Percentiles rank a stretch among this genome's conserved stretches.
phyloP scores from a whole-genome alignment of 1,140 invertebrate species.

The Thaumetopoea pityocampa region DNA sequence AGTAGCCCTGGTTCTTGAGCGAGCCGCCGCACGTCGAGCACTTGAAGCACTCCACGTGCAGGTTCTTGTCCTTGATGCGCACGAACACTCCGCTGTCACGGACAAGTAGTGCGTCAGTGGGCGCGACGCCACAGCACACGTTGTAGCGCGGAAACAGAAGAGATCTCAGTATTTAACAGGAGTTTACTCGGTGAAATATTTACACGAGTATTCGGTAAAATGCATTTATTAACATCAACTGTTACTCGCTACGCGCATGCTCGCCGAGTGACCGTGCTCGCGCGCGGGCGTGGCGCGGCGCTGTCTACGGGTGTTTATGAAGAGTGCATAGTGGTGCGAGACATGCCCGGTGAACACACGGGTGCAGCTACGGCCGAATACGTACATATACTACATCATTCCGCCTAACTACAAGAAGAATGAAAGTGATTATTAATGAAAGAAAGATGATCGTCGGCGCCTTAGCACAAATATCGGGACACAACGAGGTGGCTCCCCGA shows the following conservation, averaged over 20 bases:
- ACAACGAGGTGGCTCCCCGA: slow-evolving; percentile 10
- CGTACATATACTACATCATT: slow-evolving; percentile 16
- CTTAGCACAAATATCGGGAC: slow-evolving; percentile 22
- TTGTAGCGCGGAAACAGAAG: too few relatives aligned
- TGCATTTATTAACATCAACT: slow-evolving; percentile 2
- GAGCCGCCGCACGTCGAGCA: slow-evolving; percentile 96
- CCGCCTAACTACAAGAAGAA: slow-evolving; percentile 26
- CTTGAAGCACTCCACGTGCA: slow-evolving; percentile 98
- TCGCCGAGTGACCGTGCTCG: slow-evolving; percentile 38
- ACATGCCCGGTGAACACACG: slow-evolving; percentile 41
- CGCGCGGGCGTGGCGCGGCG: slow-evolving; percentile 28
- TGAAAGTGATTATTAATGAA: slow-evolving; percentile 23
- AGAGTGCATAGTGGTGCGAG: slow-evolving; percentile 28
- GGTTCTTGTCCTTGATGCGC: slow-evolving; percentile 95
- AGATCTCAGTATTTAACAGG: not conserved
- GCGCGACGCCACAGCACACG: not conserved
- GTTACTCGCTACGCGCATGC: slow-evolving; percentile 32
- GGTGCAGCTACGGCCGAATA: slow-evolving; percentile 11
- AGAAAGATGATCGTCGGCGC: slow-evolving; percentile 16
- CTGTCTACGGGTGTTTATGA: too few relatives aligned
- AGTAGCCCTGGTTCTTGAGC: slow-evolving; percentile 97
- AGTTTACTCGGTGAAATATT: slow-evolving; percentile 1
- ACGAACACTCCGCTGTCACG: slow-evolving; percentile 92
- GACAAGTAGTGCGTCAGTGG: slow-evolving; percentile 6
- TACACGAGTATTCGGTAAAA: not conserved